phyloP scores from a whole-genome alignment of 2,888 invertebrate species.

The Neoaliturus tenellus region DNA sequence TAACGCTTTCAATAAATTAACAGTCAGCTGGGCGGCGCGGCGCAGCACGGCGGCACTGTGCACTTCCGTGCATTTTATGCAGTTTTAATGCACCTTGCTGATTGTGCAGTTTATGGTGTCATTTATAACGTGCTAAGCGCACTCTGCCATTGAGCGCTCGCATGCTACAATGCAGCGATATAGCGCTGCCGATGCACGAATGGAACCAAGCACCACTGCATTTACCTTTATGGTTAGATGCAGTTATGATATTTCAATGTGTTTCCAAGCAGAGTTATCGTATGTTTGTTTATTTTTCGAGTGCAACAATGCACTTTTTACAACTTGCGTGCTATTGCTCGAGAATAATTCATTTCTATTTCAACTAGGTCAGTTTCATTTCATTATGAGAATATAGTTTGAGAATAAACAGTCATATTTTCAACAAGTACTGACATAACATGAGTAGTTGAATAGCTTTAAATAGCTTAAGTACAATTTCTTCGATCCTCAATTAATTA shows the following conservation, averaged over 20 bases:
- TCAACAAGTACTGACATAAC: no score
- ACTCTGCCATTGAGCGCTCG: neutral
- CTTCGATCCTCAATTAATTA: no score
- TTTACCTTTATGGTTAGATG: neutral
- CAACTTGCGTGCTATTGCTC: neutral
- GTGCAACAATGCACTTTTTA: neutral
- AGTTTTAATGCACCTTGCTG: constrained; percentile 8
- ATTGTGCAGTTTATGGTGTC: constrained; percentile 27
- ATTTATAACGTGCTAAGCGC: constrained; percentile 45
- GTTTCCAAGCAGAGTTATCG: neutral
- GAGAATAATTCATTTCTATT: neutral
- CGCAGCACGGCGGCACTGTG: neutral
- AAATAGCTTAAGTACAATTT: no score
- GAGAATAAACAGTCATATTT: no score
- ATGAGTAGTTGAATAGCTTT: no score
- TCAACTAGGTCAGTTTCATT: no score
- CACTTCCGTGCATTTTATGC: constrained; percentile 21
- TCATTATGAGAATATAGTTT: no score
- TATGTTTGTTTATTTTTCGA: constrained; percentile 12
- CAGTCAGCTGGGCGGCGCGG: no score
- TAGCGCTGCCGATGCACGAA: neutral
- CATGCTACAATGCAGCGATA: neutral
- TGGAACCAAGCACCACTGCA: neutral
- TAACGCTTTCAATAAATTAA: no score
- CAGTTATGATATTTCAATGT: constrained; percentile 7